Base-by-base conservation (phyloP, 1,140 invertebrate species). In the Heliconius himera region DNA sequence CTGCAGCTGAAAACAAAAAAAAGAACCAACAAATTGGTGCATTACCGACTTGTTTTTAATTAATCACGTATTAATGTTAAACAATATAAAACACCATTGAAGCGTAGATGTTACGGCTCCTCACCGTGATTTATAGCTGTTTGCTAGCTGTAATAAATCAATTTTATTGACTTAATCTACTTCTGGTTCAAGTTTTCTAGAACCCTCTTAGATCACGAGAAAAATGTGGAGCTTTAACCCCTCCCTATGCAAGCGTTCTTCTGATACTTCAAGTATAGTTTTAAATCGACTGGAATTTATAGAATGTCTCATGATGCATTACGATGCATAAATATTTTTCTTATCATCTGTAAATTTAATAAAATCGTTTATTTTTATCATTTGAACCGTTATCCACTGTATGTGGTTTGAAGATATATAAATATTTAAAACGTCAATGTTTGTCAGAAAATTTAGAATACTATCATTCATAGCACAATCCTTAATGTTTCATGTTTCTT, bases 111-210 rank as follows among this genome's bases (percentile, higher is more conserved):
- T 73, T 66, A 77, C 51, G 54, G 81, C 80, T 79, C 76, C 81
- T 82, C 78, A 73, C 70, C 81, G 81, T 92, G 89, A 92, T 92
- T 91, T 92, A 92, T 92, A 85, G 84, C 84, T 89, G 86, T 90
- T 91, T 91, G 87, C 76, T 81, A 80, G 81, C 78, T 74, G 83
- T 87, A 88, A 91, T 92, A 91, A 92, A 91, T 91, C 90, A 90
- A 80, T 85, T 85, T 78, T 89, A 88, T 90, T 89, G 87, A 89
- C 87, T 89, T 84, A 86, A 77, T 77, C 74, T 74, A 77, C 73
- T 66, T 75, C 73, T 80, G 72, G 74, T 78, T 75, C 26, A 51
- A 82, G 75, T 80, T 82, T 80, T 70, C 74, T 76, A 51, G 71
- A n/a, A 0, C 13, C 26, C 60, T 26, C 26, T 29, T 66, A 29